Base-by-base conservation (phyloP, 2,113 vertebrate genomes). In the Ellobius talpinus region DNA sequence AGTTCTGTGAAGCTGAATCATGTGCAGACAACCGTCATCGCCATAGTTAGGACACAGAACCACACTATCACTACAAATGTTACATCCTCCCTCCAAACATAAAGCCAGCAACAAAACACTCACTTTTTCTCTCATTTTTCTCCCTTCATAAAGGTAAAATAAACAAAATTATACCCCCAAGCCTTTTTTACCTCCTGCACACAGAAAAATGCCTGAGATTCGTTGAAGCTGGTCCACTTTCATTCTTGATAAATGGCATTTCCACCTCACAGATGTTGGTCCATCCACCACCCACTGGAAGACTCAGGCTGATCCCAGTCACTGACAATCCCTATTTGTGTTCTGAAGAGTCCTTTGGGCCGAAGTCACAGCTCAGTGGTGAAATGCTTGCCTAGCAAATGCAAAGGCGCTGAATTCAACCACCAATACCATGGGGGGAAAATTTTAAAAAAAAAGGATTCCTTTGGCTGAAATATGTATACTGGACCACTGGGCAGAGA, bases 291-390 rank as follows among this genome's bases (percentile, higher is more conserved):
- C 55, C 21, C 61, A 24, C 0, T 76, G n/a, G 96, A 82, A 33
- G 50, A 78, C n/a, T 79, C 4, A 29, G 23, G 65, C 29, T 61
- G 81, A 85, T 31, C 66, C 33, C 63, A 93, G 42, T n/a, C 70
- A 94, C 29, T 36, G 4, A 39, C 50, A 77, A 96, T 23, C 88
- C 19, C 7, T n/a, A 87, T 76, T 66, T 96, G 73, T 89, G 84
- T 66, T 90, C 6, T 73, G 33, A 87, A 68, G 42, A 36, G 0
- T 87, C 17, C 29, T 68, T 50, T 87, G 42, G 61, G 63, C 16
- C 11, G 17, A 17, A 29, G 29, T 2, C 23, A 11, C 33, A 47
- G 21, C 24, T 86, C 61, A 47, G 63, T 68, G 42, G 84, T 47
- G 47, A 50, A 68, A 65, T 11, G 23, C 31, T 68, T 50, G 10